Conservation (phyloP, 2,797 vertebrate species). For the Sarcoramphus papa region DNA sequence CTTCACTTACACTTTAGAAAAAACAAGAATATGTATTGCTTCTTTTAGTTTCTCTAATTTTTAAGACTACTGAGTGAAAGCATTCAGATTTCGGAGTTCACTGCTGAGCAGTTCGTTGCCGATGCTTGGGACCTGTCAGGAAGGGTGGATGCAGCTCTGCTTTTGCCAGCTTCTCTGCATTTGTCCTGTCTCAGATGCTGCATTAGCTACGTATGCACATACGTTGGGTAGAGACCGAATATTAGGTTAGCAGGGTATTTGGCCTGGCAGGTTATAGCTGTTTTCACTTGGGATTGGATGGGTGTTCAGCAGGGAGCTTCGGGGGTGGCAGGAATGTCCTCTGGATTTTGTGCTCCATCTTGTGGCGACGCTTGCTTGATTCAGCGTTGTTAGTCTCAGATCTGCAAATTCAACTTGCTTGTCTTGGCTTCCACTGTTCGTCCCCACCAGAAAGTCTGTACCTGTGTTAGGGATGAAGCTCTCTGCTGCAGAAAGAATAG, state of each 20-base stretch:
- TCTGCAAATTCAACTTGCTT: not conserved
- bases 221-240: not conserved
- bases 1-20: not conserved
- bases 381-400: not conserved
- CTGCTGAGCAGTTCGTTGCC: not conserved
- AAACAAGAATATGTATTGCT: rapidly evolving
- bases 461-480: not conserved
- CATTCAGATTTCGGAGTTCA: not conserved
- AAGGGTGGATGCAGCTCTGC: not conserved
- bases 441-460: not conserved
- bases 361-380: not conserved
- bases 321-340: not conserved
- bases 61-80: not conserved
- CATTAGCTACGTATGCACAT: rapidly evolving
- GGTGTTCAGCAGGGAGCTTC: not conserved
- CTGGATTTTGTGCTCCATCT: slow-evolving; percentile 51
- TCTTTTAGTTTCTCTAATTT: not conserved
- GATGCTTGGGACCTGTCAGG: not conserved
- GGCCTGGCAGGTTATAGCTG: not conserved
- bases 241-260: not conserved
- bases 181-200: not conserved
- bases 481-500: not conserved
- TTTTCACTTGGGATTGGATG: not conserved
- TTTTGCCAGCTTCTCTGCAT: not conserved
- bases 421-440: not conserved